phyloP scores from a whole-genome alignment of 2,113 vertebrate species.

The Glaucomys volans region DNA sequence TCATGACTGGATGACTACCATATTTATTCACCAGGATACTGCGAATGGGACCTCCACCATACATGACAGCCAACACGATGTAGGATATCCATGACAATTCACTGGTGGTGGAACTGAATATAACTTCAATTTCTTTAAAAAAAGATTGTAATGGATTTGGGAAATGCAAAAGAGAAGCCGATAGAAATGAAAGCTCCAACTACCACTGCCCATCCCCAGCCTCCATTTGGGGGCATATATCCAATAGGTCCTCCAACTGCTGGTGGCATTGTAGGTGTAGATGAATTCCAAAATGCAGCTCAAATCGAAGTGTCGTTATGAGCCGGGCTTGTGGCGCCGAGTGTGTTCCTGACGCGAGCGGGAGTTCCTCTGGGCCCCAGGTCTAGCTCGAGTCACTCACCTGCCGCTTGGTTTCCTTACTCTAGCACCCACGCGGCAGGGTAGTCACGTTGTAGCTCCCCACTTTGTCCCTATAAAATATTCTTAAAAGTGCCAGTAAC shows the following conservation, averaged over 20 bases:
- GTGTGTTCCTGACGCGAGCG: too few species aligned
- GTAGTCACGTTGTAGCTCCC: too few species aligned
- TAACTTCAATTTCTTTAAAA: slow-evolving; percentile 98
- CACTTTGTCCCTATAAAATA: neutral
- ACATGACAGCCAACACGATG: slow-evolving; percentile 98
- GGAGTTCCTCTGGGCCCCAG: too few species aligned
- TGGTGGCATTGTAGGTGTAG: slow-evolving; percentile 89
- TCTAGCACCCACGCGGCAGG: too few species aligned
- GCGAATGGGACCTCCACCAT: slow-evolving; percentile 97
- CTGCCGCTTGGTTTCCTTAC: too few species aligned
- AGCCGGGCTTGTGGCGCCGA: too few species aligned
- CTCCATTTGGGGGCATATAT: slow-evolving; percentile 96
- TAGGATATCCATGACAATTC: slow-evolving; percentile 99
- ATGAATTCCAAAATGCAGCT: slow-evolving; percentile 59
- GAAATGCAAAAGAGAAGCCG: slow-evolving; percentile 97
- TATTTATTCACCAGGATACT: too few species aligned
- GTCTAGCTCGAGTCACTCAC: too few species aligned
- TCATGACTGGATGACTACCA: too few species aligned
- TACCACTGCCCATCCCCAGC: slow-evolving; percentile 98
- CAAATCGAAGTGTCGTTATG: too few species aligned
- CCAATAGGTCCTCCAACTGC: slow-evolving; percentile 93
- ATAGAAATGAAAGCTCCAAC: slow-evolving; percentile 97
- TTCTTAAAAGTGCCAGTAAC: neutral
- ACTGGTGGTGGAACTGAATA: slow-evolving; percentile 94
- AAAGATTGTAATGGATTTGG: slow-evolving; percentile 99